Evolutionary conservation across 2,113 vertebrate species (phyloP).

Genomic region (Acanthisitta chloris): DNA sequence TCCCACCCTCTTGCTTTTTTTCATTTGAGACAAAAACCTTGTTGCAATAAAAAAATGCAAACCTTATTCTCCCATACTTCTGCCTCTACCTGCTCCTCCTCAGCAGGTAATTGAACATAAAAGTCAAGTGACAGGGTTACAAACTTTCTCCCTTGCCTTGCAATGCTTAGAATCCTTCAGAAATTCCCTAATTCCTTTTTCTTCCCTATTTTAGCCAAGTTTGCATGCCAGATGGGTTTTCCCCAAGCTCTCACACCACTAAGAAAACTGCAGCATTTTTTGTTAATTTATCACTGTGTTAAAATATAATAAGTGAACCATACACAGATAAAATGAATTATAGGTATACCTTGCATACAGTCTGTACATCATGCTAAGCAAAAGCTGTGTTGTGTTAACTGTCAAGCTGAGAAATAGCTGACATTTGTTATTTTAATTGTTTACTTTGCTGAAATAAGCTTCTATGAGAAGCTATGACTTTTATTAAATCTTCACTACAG

Average conservation of each 20-base stretch:
- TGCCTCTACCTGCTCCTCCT: neutral
- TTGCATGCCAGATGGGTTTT: slow-evolving; percentile 68
- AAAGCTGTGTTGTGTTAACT: slow-evolving; percentile 77
- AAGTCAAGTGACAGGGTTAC: neutral
- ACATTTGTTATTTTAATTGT: slow-evolving; percentile 87
- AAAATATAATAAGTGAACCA: slow-evolving; percentile 68
- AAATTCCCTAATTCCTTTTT: slow-evolving; percentile 55
- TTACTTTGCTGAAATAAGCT: slow-evolving; percentile 83
- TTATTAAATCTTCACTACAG: slow-evolving; percentile 77
- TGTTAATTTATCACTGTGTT: slow-evolving; percentile 74
- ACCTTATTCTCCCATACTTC: neutral
- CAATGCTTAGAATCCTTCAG: slow-evolving; percentile 39
- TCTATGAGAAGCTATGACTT: slow-evolving; percentile 68
- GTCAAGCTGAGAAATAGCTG: slow-evolving; percentile 80
- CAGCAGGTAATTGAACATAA: neutral
- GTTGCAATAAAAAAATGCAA: neutral
- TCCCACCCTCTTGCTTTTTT: neutral
- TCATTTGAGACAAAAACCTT: neutral
- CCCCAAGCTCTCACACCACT: slow-evolving; percentile 63
- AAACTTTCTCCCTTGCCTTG: slow-evolving; percentile 14
- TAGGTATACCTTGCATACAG: slow-evolving; percentile 62
- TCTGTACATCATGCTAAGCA: slow-evolving; percentile 72
- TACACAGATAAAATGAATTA: slow-evolving; percentile 68
- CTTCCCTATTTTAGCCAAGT: slow-evolving; percentile 28
- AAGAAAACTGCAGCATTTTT: slow-evolving; percentile 68